A percentile compares a stretch with the other conserved stretches of the same genome.
phyloP scores from a whole-genome alignment of 2,888 invertebrate species.

The Drosophila bunnanda region DNA sequence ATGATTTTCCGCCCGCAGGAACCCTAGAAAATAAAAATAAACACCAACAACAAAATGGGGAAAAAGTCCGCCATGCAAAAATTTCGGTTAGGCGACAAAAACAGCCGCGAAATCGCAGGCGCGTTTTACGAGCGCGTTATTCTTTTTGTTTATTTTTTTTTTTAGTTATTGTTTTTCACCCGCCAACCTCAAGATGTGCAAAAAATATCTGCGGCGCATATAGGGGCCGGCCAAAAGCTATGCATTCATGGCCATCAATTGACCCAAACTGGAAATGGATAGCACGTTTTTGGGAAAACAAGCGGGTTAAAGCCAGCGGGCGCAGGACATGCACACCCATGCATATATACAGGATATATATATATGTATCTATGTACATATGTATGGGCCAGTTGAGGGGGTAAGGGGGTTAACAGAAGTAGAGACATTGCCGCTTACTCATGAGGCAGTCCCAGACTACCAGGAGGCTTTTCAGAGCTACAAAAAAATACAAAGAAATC shows the following conservation, averaged over 20 bases:
- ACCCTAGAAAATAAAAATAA: neutral
- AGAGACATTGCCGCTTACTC: slow-evolving; percentile 58
- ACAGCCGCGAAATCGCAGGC: slow-evolving; percentile 28
- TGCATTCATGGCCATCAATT: slow-evolving; percentile 39
- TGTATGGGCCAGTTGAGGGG: neutral
- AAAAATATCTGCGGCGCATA: slow-evolving; percentile 9
- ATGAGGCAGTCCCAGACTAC: slow-evolving; percentile 63
- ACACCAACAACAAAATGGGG: neutral
- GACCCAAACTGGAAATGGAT: slow-evolving; percentile 31
- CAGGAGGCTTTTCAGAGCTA: slow-evolving; percentile 56
- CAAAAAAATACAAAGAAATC: slow-evolving; percentile 18
- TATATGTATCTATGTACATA: neutral
- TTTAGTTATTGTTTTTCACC: slow-evolving; percentile 15
- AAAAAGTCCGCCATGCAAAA: slow-evolving; percentile 33
- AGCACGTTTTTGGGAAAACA: slow-evolving; percentile 6
- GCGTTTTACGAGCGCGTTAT: slow-evolving; percentile 38
- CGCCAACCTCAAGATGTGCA: slow-evolving; percentile 32
- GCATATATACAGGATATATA: neutral
- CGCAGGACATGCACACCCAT: neutral
- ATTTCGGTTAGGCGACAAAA: slow-evolving; percentile 35
- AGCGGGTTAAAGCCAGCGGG: slow-evolving; percentile 21
- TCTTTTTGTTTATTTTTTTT: neutral
- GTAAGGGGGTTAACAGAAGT: slow-evolving; percentile 7
- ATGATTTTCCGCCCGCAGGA: slow-evolving; percentile 4
- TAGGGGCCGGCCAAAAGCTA: slow-evolving; percentile 16